Percentiles rank a stretch among this genome's conserved stretches.
Conservation (phyloP, 2,888 invertebrate species). For the Antitype chi region DNA sequence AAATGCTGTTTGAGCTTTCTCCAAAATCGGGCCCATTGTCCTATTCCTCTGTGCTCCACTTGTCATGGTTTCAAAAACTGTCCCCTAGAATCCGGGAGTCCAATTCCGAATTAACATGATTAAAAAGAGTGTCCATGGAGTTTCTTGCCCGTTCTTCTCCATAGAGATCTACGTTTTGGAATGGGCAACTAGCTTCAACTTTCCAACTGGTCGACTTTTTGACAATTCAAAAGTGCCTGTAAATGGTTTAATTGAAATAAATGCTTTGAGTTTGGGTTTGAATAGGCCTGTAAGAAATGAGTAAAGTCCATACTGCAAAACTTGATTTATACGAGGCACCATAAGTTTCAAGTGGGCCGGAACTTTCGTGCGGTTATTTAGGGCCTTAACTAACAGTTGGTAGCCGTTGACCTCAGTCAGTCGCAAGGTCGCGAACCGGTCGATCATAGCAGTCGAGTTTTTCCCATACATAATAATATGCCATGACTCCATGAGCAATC, state of each 20-base stretch:
- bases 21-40: not conserved
- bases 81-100: not conserved
- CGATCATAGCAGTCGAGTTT: slow-evolving; percentile 33
- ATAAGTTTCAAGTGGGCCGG: not conserved
- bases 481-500: not conserved
- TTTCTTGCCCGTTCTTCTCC: too few relatives aligned
- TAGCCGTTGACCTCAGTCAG: slow-evolving; percentile 39
- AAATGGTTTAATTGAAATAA: too few relatives aligned
- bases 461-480: slow-evolving; percentile 18
- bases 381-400: not conserved
- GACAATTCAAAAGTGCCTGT: too few relatives aligned
- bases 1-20: too few relatives aligned
- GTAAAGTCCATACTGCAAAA: not conserved
- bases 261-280: too few relatives aligned
- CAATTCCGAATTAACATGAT: too few relatives aligned
- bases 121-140: too few relatives aligned
- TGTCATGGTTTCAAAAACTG: not conserved
- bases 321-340: not conserved
- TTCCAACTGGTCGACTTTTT: too few relatives aligned
- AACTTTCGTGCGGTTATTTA: slow-evolving; percentile 13
- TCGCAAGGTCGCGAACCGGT: slow-evolving; percentile 51
- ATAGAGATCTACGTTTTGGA: too few relatives aligned
- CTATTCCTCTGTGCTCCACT: not conserved
- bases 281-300: not conserved
- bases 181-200: too few relatives aligned